Conservation (phyloP, 2,888 invertebrate genomes). For the Perizoma flavofasciatum region DNA sequence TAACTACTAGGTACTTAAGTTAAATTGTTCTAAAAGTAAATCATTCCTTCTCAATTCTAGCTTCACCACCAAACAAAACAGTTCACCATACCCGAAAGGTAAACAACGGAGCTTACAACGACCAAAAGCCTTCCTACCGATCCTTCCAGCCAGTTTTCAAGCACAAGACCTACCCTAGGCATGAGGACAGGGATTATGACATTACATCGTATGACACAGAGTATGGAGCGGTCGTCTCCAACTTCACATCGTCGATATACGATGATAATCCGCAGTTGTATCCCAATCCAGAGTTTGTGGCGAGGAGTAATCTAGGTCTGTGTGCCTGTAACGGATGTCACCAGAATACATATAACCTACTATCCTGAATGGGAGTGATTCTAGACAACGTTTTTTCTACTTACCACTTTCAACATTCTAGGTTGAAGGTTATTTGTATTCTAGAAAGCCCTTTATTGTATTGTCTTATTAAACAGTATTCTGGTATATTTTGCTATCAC, state of each 20-base stretch:
- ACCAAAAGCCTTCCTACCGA: constrained; percentile 65
- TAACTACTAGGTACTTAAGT: too few species aligned
- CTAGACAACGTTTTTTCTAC: too few species aligned
- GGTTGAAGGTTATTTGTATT: too few species aligned
- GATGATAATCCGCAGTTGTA: constrained; percentile 78
- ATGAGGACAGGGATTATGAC: constrained; percentile 72
- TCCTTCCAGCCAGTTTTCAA: constrained; percentile 73
- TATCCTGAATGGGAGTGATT: too few species aligned
- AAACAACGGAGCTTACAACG: constrained; percentile 59
- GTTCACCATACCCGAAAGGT: constrained; percentile 59
- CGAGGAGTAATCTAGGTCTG: constrained; percentile 67
- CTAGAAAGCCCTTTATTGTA: too few species aligned
- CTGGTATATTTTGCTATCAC: too few species aligned
- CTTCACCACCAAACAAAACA: constrained; percentile 64
- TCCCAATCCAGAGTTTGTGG: constrained; percentile 74
- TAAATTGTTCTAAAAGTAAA: too few species aligned
- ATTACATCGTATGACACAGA: constrained; percentile 75
- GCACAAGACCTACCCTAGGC: constrained; percentile 66
- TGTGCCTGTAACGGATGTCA: background rate
- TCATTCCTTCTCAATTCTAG: constrained; percentile 45
- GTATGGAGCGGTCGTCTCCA: constrained; percentile 76
- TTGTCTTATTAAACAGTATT: too few species aligned
- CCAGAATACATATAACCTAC: too few species aligned
- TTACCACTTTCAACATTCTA: too few species aligned
- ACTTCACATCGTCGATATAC: constrained; percentile 78